A percentile compares a stretch with the other conserved stretches of the same genome.
These are phyloP conservation scores for Campaea margaritaria DNA, from an alignment of 2,888 invertebrate genomes.

Conservation along the genomic window DNA sequence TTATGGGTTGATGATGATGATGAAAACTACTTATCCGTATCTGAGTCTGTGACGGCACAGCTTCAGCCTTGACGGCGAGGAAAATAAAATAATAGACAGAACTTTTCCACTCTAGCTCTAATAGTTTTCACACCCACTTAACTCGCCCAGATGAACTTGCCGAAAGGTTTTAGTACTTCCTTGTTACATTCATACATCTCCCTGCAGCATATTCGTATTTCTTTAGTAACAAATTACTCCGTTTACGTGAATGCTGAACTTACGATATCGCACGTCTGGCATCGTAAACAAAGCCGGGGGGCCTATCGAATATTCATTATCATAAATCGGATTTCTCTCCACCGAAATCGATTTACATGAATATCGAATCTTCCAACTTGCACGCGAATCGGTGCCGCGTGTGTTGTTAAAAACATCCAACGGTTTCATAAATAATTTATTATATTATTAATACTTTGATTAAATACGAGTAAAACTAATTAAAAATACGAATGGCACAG, in stretches of 20 bases:
- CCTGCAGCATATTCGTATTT: no score
- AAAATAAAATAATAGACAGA: neutral
- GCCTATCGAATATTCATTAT: constrained; percentile 35
- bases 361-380: constrained; percentile 15
- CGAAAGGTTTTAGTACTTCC: constrained; percentile 2
- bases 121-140: constrained; percentile 1
- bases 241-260: constrained; percentile 16
- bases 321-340: constrained; percentile 34
- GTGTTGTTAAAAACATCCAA: constrained; percentile 8
- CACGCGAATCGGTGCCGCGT: constrained; percentile 20
- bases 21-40: no score
- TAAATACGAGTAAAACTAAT: neutral
- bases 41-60: no score
- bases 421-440: constrained; percentile 21
- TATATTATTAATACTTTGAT: constrained; percentile 2
- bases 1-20: no score
- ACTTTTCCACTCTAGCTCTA: neutral
- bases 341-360: constrained; percentile 28
- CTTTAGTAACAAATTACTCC: constrained; percentile 1
- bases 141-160: neutral
- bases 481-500: no score
- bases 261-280: constrained; percentile 23
- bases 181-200: no score
- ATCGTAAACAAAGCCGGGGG: constrained; percentile 26
- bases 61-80: no score